Conservation (phyloP, 2,113 vertebrate genomes). For the Larimichthys polyactis region DNA sequence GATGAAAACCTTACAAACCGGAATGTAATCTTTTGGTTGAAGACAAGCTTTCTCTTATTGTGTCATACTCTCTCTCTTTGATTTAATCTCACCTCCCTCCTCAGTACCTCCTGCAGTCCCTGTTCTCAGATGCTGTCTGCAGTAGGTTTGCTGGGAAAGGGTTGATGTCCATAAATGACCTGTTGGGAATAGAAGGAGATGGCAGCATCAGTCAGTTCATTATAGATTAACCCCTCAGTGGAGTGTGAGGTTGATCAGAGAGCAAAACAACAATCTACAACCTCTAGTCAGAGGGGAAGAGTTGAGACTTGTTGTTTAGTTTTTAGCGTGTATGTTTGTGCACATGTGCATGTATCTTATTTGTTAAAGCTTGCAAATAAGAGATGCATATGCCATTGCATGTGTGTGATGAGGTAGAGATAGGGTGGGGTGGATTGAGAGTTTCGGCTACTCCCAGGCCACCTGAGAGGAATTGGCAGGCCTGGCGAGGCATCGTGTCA, state of each 20-base stretch:
- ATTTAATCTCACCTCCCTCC: neutral
- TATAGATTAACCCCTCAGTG: constrained; percentile 70
- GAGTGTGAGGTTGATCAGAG: constrained; percentile 52
- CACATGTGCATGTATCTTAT: neutral
- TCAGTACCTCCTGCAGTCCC: neutral
- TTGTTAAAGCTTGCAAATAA: constrained; percentile 15
- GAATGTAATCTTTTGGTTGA: neutral
- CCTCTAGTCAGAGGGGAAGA: constrained; percentile 30
- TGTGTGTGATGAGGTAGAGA: constrained; percentile 22
- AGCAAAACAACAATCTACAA: constrained; percentile 58
- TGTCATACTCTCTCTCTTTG: neutral
- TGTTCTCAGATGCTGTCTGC: constrained; percentile 9
- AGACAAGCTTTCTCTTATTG: neutral
- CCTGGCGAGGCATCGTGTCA: constrained; percentile 76
- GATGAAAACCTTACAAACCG: no score
- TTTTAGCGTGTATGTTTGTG: neutral
- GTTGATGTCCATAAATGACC: constrained; percentile 59
- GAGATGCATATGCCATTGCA: neutral
- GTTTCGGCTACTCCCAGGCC: constrained; percentile 72
- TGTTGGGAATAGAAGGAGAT: constrained; percentile 59
- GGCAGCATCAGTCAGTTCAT: constrained; percentile 65
- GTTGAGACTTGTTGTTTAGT: neutral
- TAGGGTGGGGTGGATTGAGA: constrained; percentile 30
- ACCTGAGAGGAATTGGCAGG: constrained; percentile 80
- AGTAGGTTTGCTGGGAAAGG: constrained; percentile 48